Evolutionary conservation across 2,888 invertebrate genomes (phyloP), one percentile per base, ranked within the genome.

Genomic region (Nycteola revayana): DNA sequence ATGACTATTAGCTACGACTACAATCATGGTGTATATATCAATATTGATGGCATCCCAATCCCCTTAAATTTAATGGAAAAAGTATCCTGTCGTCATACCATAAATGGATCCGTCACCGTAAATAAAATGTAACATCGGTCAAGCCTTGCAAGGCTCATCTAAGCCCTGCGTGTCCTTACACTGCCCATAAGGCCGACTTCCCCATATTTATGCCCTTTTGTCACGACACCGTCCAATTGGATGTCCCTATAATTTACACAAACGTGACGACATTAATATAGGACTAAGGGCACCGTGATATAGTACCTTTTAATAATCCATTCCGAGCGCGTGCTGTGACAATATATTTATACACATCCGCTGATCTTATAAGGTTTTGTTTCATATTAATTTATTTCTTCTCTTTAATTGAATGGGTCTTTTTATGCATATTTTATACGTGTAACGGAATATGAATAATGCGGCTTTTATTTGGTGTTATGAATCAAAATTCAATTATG

Each of bases 191-290:
- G 60, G 58, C 66, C 72, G 75, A 67, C 74, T 66, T 66, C 65
- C 68, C 66, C 42, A 60, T 80, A 81, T 85, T 86, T 85, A 85
- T 82, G 75, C 63, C 55, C 60, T 64, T 71, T 85, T 79, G 84
- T 85, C 87, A 88, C 87, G 87, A 75, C 63, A 88, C 71, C 70
- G 67, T 48, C 76, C 80, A 79, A 82, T 85, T 77, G 79, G 82
- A 80, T 75, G 79, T 79, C 78, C 72, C 66, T 72, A 78, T 85
- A 83, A 85, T 84, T 83, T 83, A 86, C 77, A 58, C 56, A 73
- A 71, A 81, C 74, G 76, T 78, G 77, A 76, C 72, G 75, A 75
- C 75, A 74, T 76, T 75, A 75, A 73, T 75, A 73, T 62, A 62
- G 62, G 54, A 53, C 66, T 58, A 60, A 64, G 67, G 65, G 63